Percentiles rank a stretch among this genome's conserved stretches.
phyloP scores from a whole-genome alignment of 2,113 vertebrate genomes.

The Fulica atra region DNA sequence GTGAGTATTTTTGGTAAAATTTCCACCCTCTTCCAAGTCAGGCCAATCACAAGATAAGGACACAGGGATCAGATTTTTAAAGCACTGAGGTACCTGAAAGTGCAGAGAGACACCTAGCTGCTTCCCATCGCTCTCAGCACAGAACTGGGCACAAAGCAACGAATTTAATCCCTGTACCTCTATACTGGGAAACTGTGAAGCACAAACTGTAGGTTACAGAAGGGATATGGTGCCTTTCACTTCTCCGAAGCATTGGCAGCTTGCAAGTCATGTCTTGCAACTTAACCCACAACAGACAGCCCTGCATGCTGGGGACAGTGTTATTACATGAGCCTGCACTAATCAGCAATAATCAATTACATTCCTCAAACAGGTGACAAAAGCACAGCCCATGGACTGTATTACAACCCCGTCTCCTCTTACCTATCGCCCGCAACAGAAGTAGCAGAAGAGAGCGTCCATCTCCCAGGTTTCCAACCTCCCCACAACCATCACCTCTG shows the following conservation, averaged over 20 bases:
- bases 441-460: background rate
- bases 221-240: background rate
- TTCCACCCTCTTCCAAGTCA: background rate
- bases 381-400: background rate
- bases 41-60: background rate
- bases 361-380: background rate
- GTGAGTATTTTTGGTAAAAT: background rate
- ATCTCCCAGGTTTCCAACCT: background rate
- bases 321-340: background rate
- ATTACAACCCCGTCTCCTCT: background rate
- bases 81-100: constrained; percentile 45
- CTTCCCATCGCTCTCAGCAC: constrained; percentile 15
- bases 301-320: accelerated
- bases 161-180: background rate
- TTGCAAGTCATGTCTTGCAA: background rate
- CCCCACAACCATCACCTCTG: background rate
- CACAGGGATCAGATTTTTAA: constrained; percentile 29
- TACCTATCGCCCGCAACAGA: background rate
- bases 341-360: background rate
- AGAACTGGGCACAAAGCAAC: background rate
- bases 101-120: constrained; percentile 64
- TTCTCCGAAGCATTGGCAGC: background rate
- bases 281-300: background rate
- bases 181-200: background rate
- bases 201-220: background rate